Percentiles rank a stretch among this genome's conserved stretches.
Conservation (phyloP, 2,888 invertebrate species). For the Axea sp. region DNA sequence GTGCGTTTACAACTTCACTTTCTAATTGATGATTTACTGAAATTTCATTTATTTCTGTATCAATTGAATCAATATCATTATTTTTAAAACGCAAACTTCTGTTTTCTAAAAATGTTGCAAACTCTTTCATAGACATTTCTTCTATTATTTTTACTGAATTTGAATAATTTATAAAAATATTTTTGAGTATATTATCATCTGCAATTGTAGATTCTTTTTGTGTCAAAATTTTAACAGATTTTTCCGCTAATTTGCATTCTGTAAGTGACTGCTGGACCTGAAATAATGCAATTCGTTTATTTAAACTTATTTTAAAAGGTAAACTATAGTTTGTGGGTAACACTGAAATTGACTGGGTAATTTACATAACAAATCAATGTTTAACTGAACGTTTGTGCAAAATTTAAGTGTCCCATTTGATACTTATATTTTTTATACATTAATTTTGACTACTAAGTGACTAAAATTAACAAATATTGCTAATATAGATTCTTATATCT, state of each 20-base stretch:
- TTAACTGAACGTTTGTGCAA: no score
- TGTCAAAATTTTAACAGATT: not conserved
- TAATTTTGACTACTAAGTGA: not conserved
- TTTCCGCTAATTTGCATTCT: constrained; percentile 25
- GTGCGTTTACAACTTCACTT: constrained; percentile 82
- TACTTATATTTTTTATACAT: no score
- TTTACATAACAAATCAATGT: no score
- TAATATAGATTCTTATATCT: no score
- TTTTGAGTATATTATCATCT: constrained; percentile 8
- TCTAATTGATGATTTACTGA: constrained; percentile 48
- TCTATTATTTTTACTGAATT: constrained; percentile 16
- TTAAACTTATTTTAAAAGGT: no score
- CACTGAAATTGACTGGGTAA: no score
- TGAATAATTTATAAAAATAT: constrained; percentile 26
- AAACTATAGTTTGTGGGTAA: no score
- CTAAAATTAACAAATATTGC: no score
- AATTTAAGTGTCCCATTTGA: no score
- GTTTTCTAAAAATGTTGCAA: constrained; percentile 16
- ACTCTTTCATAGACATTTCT: constrained; percentile 23
- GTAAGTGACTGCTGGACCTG: constrained; percentile 64
- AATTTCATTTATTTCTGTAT: constrained; percentile 38
- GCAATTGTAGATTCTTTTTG: no score
- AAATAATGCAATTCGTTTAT: no score
- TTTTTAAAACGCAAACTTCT: constrained; percentile 33
- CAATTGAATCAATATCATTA: constrained; percentile 2